These are phyloP conservation scores for Diadophis punctatus DNA, from an alignment of 2,113 vertebrate species.

Conservation along the genomic window DNA sequence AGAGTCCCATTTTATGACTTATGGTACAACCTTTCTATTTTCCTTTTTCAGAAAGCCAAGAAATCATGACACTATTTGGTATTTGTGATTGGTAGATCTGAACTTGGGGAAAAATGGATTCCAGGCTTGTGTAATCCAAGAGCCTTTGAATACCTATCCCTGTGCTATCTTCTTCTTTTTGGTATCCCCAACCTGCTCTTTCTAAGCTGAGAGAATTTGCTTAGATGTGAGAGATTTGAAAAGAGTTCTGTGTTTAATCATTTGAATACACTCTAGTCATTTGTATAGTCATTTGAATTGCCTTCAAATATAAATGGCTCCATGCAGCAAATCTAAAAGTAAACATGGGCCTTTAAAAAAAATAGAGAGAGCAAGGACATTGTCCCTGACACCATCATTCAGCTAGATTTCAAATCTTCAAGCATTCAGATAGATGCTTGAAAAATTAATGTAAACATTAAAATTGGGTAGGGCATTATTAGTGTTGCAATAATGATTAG, in stretches of 20 bases:
- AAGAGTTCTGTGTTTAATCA: not conserved
- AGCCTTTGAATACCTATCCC: not conserved
- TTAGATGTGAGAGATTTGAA: not conserved
- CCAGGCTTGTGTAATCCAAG: not conserved
- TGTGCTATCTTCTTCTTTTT: not conserved
- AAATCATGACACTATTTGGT: not conserved
- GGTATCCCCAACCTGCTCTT: not conserved
- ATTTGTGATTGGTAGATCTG: not conserved
- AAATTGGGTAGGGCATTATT: not conserved
- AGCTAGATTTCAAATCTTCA: not conserved
- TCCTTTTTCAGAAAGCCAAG: not conserved
- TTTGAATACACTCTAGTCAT: not conserved
- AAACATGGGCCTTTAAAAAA: not conserved
- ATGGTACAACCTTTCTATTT: not conserved
- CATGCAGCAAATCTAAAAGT: not conserved
- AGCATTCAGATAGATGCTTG: not conserved
- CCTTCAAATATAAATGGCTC: not conserved
- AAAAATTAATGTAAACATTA: not conserved
- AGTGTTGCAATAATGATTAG: not conserved
- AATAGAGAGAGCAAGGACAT: not conserved
- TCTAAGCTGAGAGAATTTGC: not conserved
- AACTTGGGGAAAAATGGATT: not conserved
- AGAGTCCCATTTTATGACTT: not conserved
- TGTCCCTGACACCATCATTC: not conserved
- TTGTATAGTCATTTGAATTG: not conserved